A percentile compares a stretch with the other conserved stretches of the same genome.
phyloP scores from a whole-genome alignment of 1,140 invertebrate genomes.

The Papilio xuthus region DNA sequence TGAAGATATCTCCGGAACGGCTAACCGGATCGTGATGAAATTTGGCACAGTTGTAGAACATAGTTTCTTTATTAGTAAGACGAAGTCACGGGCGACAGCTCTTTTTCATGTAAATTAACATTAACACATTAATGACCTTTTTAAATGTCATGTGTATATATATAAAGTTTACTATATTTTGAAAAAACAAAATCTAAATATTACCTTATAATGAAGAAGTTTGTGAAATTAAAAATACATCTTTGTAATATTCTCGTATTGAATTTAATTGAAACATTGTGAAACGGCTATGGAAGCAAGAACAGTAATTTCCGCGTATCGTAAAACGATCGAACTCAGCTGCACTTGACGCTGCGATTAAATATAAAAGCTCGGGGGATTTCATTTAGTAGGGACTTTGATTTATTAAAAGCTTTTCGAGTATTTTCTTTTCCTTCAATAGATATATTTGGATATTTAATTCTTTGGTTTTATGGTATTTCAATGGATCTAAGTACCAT shows the following conservation, averaged over 20 bases:
- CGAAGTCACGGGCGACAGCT: too few relatives aligned
- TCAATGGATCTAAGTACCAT: background rate
- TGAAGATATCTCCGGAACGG: too few relatives aligned
- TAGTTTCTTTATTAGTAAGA: too few relatives aligned
- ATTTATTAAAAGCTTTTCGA: slow-evolving; percentile 22
- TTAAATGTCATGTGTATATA: too few relatives aligned
- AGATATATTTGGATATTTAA: background rate
- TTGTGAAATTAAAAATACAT: background rate
- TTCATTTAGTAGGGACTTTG: slow-evolving; percentile 20
- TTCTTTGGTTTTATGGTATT: background rate
- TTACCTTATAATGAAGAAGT: background rate
- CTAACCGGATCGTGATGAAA: too few relatives aligned
- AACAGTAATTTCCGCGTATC: slow-evolving; percentile 21
- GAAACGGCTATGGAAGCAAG: background rate
- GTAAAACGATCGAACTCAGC: slow-evolving; percentile 23
- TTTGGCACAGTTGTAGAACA: too few relatives aligned
- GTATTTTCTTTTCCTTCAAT: slow-evolving; percentile 1
- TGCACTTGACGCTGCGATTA: slow-evolving; percentile 23
- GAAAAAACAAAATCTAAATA: background rate
- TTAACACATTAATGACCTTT: too few relatives aligned
- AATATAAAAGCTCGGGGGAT: slow-evolving; percentile 21
- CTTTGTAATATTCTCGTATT: background rate
- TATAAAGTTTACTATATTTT: background rate
- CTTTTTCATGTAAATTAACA: too few relatives aligned
- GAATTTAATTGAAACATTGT: slow-evolving; percentile 22